Percentiles rank a stretch among this genome's conserved stretches.
These are phyloP conservation scores for Otocyon megalotis DNA, from an alignment of 2,113 vertebrate genomes.

Conservation along the genomic window DNA sequence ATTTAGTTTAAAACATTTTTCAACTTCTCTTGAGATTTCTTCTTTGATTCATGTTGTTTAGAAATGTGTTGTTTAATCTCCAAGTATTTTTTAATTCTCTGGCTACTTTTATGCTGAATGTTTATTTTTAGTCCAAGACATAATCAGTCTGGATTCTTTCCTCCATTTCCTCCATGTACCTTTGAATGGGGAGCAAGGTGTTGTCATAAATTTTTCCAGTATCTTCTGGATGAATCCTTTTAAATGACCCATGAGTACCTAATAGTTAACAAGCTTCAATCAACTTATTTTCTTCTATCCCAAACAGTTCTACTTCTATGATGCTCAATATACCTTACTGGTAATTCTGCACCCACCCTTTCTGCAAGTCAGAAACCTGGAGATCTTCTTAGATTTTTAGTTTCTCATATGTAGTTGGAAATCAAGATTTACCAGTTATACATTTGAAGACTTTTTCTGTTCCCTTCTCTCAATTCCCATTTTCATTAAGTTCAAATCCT, in stretches of 20 bases:
- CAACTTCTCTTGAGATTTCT: neutral
- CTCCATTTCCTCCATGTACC: neutral
- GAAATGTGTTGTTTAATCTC: neutral
- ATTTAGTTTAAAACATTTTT: neutral
- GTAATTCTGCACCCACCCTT: neutral
- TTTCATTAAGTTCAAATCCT: neutral
- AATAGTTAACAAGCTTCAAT: neutral
- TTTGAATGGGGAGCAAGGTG: neutral
- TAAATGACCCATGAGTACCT: neutral
- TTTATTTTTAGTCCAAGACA: neutral
- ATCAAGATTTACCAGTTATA: neutral
- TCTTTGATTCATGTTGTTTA: neutral
- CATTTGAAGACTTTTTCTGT: neutral
- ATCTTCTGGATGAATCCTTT: neutral
- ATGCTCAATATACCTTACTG: neutral
- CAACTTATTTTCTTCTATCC: neutral
- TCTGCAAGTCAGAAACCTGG: neutral
- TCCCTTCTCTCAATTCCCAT: neutral
- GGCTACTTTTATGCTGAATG: neutral
- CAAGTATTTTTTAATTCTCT: neutral
- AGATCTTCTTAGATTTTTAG: neutral
- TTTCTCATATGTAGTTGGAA: neutral
- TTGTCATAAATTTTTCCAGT: neutral
- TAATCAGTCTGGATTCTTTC: neutral
- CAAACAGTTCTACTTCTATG: neutral